Conservation (phyloP, 2,888 invertebrate genomes). For the Girardia tigrina region DNA sequence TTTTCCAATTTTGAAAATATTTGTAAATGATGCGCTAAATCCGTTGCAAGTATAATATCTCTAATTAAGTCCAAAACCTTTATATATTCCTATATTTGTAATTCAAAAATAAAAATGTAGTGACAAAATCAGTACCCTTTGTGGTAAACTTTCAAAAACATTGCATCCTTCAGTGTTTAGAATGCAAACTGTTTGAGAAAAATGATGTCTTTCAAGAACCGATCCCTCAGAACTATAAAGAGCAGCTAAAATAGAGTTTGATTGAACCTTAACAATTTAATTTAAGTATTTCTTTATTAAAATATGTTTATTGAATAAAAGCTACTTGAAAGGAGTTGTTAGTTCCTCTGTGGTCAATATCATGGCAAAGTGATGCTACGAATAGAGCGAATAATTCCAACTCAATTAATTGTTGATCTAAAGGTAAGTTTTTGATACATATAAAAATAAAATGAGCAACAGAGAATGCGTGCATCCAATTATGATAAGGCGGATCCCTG, state of each 20-base stretch:
- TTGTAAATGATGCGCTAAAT: conserved; percentile 63
- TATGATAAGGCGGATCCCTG: conserved; percentile 68
- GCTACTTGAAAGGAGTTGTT: conserved; percentile 64
- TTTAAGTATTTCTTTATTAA: not conserved
- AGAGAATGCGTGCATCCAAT: conserved; percentile 71
- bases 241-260: conserved; percentile 59
- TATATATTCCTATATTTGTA: conserved; percentile 56
- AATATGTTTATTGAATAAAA: not conserved
- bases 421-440: conserved; percentile 29
- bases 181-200: conserved; percentile 69
- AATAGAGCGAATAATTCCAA: conserved; percentile 65
- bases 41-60: conserved; percentile 66
- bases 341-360: conserved; percentile 73
- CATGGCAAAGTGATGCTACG: conserved; percentile 66
- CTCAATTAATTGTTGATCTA: conserved; percentile 45
- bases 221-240: conserved; percentile 73
- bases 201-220: conserved; percentile 72
- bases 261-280: conserved; percentile 40
- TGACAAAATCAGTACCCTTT: not conserved
- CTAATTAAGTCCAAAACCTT: conserved; percentile 61
- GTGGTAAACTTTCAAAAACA: conserved; percentile 60
- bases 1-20: conserved; percentile 53
- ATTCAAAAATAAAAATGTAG: not conserved
- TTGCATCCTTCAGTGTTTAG: conserved; percentile 72
- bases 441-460: conserved; percentile 70